A percentile compares a stretch with the other conserved stretches of the same genome.
Conservation (phyloP, 2,888 invertebrate genomes). For the Bruchidius siliquastri region DNA sequence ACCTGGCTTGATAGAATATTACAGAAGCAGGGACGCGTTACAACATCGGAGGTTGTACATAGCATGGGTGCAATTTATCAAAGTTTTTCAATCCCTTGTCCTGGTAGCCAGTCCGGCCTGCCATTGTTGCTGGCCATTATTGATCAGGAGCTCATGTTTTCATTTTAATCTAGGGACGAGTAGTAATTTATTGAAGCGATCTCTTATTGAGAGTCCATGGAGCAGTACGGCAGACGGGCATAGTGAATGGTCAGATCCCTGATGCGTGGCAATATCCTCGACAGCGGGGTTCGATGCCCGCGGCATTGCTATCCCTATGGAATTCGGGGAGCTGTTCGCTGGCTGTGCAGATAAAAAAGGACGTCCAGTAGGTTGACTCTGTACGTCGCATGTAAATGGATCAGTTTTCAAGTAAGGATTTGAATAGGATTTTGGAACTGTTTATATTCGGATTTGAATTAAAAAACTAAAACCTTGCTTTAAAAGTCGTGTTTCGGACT, state of each 20-base stretch:
- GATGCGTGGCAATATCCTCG: background rate
- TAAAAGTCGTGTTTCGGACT: no score
- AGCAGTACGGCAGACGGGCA: background rate
- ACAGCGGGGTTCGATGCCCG: background rate
- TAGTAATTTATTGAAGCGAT: background rate
- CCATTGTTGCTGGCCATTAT: background rate
- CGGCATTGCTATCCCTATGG: background rate
- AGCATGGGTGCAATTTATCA: background rate
- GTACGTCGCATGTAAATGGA: no score
- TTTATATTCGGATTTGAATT: no score
- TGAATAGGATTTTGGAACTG: no score
- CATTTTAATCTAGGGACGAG: background rate
- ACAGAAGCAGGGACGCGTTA: background rate
- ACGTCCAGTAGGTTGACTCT: no score
- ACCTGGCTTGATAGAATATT: background rate
- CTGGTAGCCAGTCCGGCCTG: background rate
- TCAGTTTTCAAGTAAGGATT: no score
- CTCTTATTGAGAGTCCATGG: background rate
- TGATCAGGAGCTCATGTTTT: background rate
- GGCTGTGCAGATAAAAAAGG: background rate
- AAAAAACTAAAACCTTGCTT: no score
- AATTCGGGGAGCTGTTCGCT: background rate
- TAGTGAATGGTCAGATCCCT: background rate
- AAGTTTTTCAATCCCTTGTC: background rate
- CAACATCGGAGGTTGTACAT: background rate